A percentile compares a stretch with the other conserved stretches of the same genome.
phyloP scores from a whole-genome alignment of 2,797 vertebrate genomes.

The Pitangus sulphuratus region DNA sequence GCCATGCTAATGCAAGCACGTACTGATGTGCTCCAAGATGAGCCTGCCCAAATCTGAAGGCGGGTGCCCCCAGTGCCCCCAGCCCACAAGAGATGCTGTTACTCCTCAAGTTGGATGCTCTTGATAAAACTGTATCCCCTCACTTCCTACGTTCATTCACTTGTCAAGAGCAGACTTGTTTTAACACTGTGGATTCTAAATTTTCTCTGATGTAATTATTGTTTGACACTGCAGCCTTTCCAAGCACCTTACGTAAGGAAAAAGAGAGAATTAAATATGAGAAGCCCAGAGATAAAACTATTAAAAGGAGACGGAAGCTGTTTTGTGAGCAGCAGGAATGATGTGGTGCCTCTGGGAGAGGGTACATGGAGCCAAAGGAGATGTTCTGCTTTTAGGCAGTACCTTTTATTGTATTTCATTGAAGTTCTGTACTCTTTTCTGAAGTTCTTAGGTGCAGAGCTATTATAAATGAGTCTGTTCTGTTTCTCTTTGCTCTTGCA shows the following conservation, averaged over 20 bases:
- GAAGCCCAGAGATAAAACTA: constrained; percentile 61
- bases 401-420: constrained; percentile 37
- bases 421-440: constrained; percentile 62
- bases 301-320: constrained; percentile 50
- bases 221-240: constrained; percentile 61
- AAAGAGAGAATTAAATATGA: constrained; percentile 54
- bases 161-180: constrained; percentile 44
- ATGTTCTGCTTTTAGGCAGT: constrained; percentile 62
- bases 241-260: constrained; percentile 49
- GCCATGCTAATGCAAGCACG: background rate
- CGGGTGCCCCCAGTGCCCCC: background rate
- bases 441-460: constrained; percentile 37
- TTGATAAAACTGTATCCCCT: background rate
- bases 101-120: background rate
- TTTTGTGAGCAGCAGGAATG: constrained; percentile 33
- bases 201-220: constrained; percentile 69
- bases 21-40: background rate
- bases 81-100: background rate
- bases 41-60: background rate
- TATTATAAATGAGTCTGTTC: constrained; percentile 47
- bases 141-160: constrained; percentile 36
- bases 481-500: constrained; percentile 51
- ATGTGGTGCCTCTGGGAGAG: constrained; percentile 40
- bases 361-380: constrained; percentile 33
- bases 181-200: constrained; percentile 49